These are phyloP conservation scores for Stenurella melanura DNA, from an alignment of 2,888 invertebrate species.

Conservation along the genomic window DNA sequence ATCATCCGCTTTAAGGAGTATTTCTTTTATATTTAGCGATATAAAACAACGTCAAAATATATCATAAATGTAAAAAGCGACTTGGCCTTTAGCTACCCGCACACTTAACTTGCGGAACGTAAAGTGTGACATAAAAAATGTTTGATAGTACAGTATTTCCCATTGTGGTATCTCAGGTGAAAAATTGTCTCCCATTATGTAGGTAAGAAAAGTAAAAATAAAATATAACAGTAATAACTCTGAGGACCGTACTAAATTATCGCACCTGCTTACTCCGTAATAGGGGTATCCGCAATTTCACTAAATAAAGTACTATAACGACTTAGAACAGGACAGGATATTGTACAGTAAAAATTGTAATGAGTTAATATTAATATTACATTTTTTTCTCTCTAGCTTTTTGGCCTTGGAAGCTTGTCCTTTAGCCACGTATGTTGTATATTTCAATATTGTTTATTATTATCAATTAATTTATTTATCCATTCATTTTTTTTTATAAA, in stretches of 20 bases:
- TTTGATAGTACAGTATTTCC: not conserved
- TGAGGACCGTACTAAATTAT: slow-evolving; percentile 2
- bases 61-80: not conserved
- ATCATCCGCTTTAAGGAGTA: not conserved
- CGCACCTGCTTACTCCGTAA: not conserved
- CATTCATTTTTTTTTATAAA: too few relatives aligned
- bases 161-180: not conserved
- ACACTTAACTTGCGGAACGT: not conserved
- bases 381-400: too few relatives aligned
- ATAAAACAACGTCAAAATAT: not conserved
- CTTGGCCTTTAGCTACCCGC: not conserved
- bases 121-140: not conserved
- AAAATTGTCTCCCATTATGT: slow-evolving; percentile 3
- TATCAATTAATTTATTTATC: too few relatives aligned
- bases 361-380: too few relatives aligned
- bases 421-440: too few relatives aligned
- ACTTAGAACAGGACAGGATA: too few relatives aligned
- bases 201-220: not conserved
- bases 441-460: too few relatives aligned
- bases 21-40: not conserved
- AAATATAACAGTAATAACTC: not conserved
- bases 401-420: too few relatives aligned
- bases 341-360: too few relatives aligned
- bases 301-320: not conserved
- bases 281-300: not conserved